phyloP scores from a whole-genome alignment of 2,113 vertebrate species.

The Pollachius pollachius region DNA sequence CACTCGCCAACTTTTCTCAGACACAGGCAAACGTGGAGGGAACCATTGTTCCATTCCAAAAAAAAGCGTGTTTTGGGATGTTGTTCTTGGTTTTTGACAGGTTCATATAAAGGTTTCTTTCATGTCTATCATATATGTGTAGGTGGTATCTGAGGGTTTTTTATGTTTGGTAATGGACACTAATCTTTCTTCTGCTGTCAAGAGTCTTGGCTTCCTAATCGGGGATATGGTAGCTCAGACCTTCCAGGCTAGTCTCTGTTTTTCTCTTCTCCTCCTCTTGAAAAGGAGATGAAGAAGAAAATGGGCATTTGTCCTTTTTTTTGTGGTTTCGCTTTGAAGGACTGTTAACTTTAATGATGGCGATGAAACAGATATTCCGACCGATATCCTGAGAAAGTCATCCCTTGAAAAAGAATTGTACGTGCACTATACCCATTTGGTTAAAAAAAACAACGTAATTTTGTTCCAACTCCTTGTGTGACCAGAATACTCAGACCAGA shows the following conservation, averaged over 20 bases:
- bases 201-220: conserved; percentile 30
- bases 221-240: conserved; percentile 2
- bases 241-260: conserved; percentile 1
- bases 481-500: conserved; percentile 48
- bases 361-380: conserved; percentile 6
- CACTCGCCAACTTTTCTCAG: conserved; percentile 36
- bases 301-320: background rate
- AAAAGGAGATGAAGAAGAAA: background rate
- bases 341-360: conserved; percentile 22
- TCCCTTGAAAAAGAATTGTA: background rate
- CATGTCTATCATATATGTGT: conserved; percentile 51
- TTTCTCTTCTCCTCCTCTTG: conserved; percentile 6
- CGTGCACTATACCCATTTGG: background rate
- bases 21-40: conserved; percentile 35
- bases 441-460: conserved; percentile 24
- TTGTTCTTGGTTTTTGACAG: background rate
- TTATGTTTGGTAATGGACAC: conserved; percentile 64
- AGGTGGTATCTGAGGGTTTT: conserved; percentile 57
- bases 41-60: conserved; percentile 50
- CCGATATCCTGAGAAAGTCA: conserved; percentile 29
- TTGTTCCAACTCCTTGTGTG: conserved; percentile 41
- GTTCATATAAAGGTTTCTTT: conserved; percentile 19
- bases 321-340: background rate
- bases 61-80: conserved; percentile 37
- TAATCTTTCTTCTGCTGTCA: conserved; percentile 54